Percentiles rank a stretch among this genome's conserved stretches.
These are phyloP conservation scores for Xanthorhoe spadicearia DNA, from an alignment of 2,888 invertebrate genomes.

Conservation along the genomic window DNA sequence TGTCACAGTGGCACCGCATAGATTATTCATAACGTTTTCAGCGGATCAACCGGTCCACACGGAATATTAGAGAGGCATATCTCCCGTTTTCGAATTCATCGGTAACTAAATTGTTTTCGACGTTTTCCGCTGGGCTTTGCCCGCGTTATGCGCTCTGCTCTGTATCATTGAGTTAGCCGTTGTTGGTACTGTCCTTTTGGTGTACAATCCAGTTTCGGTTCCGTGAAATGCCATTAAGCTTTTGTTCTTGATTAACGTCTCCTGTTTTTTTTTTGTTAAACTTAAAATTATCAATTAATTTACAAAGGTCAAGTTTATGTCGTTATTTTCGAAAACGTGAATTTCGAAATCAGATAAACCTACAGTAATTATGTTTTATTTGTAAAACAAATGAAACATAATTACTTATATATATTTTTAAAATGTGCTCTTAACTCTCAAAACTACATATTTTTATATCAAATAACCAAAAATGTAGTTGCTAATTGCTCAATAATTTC, in stretches of 20 bases:
- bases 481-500: not conserved
- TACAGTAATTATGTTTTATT: no score
- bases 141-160: conserved; percentile 40
- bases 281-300: no score
- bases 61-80: conserved; percentile 78
- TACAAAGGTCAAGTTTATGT: not conserved
- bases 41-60: conserved; percentile 72
- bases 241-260: not conserved
- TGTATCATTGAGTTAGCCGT: conserved; percentile 42
- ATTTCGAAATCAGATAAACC: no score
- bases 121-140: conserved; percentile 47
- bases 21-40: conserved; percentile 82
- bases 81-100: conserved; percentile 73
- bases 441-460: not conserved
- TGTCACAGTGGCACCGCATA: conserved; percentile 48
- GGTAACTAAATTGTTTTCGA: conserved; percentile 78
- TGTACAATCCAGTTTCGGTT: conserved; percentile 12
- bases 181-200: conserved; percentile 29
- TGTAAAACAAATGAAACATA: no score
- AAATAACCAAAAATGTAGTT: not conserved
- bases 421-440: not conserved
- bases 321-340: no score
- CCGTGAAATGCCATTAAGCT: not conserved
- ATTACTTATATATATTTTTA: not conserved
- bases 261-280: not conserved